Percentiles rank a stretch among this genome's conserved stretches.
Conservation (phyloP, 2,797 vertebrate genomes). For the Dryobates pubescens region DNA sequence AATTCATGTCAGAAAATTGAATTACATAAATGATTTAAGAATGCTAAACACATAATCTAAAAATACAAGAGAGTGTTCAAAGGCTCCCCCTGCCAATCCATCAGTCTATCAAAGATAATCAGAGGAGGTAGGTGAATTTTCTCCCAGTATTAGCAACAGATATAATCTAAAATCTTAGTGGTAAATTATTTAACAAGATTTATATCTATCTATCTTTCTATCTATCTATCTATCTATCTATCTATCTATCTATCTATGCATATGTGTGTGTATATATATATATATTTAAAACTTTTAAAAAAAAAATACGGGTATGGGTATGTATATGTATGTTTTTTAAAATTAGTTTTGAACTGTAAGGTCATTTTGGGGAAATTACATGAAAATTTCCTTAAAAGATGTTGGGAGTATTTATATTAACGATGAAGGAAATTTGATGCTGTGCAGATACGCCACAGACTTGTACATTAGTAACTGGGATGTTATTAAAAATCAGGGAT, state of each 20-base stretch:
- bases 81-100: not conserved
- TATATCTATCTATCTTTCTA: no score
- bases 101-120: not conserved
- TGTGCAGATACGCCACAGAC: not conserved
- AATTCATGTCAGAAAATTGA: constrained; percentile 10
- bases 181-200: not conserved
- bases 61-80: not conserved
- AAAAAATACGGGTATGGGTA: no score
- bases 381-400: not conserved
- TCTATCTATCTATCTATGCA: no score
- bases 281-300: no score
- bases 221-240: no score
- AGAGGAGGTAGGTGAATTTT: not conserved
- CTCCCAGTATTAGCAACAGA: not conserved
- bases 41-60: not conserved
- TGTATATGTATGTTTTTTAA: not conserved
- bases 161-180: not conserved
- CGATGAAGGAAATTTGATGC: not conserved
- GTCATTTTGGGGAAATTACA: no score
- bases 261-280: no score
- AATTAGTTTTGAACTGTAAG: not conserved
- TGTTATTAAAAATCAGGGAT: not conserved
- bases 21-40: not conserved
- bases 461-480: not conserved
- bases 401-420: not conserved